Percentiles rank a stretch among this genome's conserved stretches.
These are phyloP conservation scores for Auanema sp. DNA, from an alignment of 2,888 invertebrate species.

Conservation along the genomic window DNA sequence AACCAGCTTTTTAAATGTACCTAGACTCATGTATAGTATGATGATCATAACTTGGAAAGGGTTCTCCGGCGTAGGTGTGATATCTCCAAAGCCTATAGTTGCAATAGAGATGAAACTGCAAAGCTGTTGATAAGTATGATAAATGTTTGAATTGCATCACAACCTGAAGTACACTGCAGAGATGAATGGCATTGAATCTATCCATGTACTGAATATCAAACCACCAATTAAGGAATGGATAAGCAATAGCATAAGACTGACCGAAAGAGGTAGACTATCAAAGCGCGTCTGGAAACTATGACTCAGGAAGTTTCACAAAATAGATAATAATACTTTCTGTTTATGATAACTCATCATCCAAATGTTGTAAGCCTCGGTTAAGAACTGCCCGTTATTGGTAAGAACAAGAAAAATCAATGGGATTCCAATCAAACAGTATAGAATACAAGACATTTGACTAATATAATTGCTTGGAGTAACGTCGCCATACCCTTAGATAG, in stretches of 20 bases:
- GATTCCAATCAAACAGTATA: slow-evolving; percentile 49
- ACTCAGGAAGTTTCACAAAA: background rate
- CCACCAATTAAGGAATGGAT: slow-evolving; percentile 45
- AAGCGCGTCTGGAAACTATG: slow-evolving; percentile 8
- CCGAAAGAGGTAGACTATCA: slow-evolving; percentile 32
- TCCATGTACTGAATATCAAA: slow-evolving; percentile 45
- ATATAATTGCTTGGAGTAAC: slow-evolving; percentile 30
- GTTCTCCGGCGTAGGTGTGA: slow-evolving; percentile 39
- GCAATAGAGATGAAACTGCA: slow-evolving; percentile 57
- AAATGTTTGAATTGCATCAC: background rate
- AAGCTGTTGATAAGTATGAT: slow-evolving; percentile 5
- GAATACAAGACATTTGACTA: slow-evolving; percentile 34
- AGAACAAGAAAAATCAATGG: slow-evolving; percentile 51
- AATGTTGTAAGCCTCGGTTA: slow-evolving; percentile 46
- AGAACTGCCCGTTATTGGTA: slow-evolving; percentile 43
- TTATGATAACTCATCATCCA: slow-evolving; percentile 20
- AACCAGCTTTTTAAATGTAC: slow-evolving; percentile 14
- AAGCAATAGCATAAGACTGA: slow-evolving; percentile 34
- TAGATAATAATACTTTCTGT: slow-evolving; percentile 10
- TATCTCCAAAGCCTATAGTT: slow-evolving; percentile 56
- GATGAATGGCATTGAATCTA: slow-evolving; percentile 41
- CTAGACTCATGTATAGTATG: slow-evolving; percentile 40
- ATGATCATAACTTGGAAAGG: slow-evolving; percentile 36
- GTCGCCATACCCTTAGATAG: slow-evolving; percentile 46
- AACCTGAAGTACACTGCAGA: slow-evolving; percentile 52